These are phyloP conservation scores for Acromyrmex heyeri DNA, from an alignment of 1,140 invertebrate genomes.

Conservation along the genomic window DNA sequence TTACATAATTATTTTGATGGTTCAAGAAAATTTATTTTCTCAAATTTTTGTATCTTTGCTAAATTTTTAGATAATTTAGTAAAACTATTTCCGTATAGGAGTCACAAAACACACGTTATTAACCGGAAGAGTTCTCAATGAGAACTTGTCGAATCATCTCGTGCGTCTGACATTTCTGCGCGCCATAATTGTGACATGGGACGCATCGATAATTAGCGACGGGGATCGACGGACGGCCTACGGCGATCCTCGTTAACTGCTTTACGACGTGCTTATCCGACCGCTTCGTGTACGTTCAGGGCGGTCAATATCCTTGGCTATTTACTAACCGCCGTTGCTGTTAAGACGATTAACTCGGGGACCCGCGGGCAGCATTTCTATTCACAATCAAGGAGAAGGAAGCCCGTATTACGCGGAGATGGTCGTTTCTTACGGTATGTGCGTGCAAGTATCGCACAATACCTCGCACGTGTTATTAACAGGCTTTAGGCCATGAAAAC, in stretches of 20 bases:
- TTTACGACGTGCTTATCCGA: conserved; percentile 72
- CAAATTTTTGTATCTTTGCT: too few species aligned
- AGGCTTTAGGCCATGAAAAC: background rate
- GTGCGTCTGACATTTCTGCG: background rate
- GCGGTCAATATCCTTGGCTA: conserved; percentile 73
- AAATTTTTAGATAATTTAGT: too few species aligned
- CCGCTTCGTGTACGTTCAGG: conserved; percentile 62
- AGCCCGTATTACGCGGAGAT: background rate
- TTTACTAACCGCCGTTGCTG: conserved; percentile 72
- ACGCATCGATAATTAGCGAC: conserved; percentile 72
- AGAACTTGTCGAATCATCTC: conserved; percentile 45
- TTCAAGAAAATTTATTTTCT: too few species aligned
- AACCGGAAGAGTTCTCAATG: conserved; percentile 41
- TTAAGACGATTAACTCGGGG: conserved; percentile 72
- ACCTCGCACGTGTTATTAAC: conserved; percentile 14
- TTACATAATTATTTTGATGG: too few species aligned
- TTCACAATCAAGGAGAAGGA: conserved; percentile 52
- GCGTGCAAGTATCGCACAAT: conserved; percentile 8
- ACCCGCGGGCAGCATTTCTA: conserved; percentile 25
- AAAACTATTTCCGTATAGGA: background rate
- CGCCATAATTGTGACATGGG: conserved; percentile 23
- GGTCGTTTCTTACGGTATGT: conserved; percentile 1
- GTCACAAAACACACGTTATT: conserved; percentile 45
- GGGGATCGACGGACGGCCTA: conserved; percentile 61
- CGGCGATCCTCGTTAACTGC: conserved; percentile 77